phyloP scores from a whole-genome alignment of 2,113 vertebrate genomes.

The Mustela nigripes region DNA sequence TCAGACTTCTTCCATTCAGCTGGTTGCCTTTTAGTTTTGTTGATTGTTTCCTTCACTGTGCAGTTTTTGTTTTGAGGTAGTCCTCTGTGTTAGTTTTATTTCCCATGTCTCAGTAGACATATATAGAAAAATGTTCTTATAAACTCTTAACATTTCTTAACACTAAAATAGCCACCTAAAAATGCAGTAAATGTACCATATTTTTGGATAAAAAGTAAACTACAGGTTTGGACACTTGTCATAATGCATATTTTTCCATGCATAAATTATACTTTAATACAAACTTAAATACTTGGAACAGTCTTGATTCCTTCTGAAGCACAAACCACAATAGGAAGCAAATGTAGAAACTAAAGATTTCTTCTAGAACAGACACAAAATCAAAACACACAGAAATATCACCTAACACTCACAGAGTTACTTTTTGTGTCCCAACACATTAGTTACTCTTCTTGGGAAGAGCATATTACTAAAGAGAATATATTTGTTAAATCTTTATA shows the following conservation, averaged over 20 bases:
- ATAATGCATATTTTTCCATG: background rate
- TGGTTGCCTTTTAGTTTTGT: background rate
- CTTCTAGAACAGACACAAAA: background rate
- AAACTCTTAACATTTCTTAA: background rate
- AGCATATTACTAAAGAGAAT: background rate
- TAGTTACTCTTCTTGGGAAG: background rate
- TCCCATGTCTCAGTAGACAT: background rate
- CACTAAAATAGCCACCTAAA: background rate
- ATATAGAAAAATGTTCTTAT: background rate
- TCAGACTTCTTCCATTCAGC: background rate
- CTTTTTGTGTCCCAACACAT: background rate
- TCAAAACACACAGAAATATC: background rate
- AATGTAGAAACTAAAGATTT: background rate
- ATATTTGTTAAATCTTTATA: background rate
- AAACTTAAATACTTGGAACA: background rate
- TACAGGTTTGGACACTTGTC: background rate
- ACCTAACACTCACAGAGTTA: background rate
- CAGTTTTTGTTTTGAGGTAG: background rate
- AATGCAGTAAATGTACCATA: background rate
- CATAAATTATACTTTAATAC: background rate
- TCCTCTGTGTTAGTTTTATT: background rate
- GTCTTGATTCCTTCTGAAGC: background rate
- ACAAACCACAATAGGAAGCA: background rate
- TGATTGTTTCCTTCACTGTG: background rate
- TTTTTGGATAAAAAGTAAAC: background rate